phyloP scores from a whole-genome alignment of 2,797 vertebrate species.

The Miichthys miiuy region DNA sequence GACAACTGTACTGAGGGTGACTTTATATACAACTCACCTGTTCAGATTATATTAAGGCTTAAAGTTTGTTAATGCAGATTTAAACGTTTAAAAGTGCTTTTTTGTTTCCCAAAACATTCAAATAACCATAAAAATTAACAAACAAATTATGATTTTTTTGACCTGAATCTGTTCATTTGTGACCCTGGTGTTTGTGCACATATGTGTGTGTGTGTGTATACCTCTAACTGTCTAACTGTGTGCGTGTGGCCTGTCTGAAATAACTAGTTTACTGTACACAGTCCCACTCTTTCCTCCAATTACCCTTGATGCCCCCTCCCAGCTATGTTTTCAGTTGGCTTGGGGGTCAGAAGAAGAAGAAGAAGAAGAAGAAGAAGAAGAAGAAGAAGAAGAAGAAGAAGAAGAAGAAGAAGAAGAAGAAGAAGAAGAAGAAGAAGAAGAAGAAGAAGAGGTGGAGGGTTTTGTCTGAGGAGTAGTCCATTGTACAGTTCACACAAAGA shows the following conservation, averaged over 20 bases:
- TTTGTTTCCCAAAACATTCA: too few species aligned
- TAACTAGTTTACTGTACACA: slow-evolving; percentile 60
- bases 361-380: background rate
- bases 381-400: background rate
- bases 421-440: background rate
- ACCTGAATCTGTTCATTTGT: background rate
- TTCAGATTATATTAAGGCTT: too few species aligned
- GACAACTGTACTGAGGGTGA: too few species aligned
- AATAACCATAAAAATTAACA: too few species aligned
- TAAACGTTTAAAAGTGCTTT: too few species aligned
- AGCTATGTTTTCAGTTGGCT: slow-evolving; percentile 78
- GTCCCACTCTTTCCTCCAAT: slow-evolving; percentile 54
- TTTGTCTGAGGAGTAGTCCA: slow-evolving; percentile 65
- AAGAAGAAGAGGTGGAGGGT: slow-evolving; percentile 14
- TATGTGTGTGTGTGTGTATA: background rate
- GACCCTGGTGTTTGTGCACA: background rate
- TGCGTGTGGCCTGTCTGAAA: slow-evolving; percentile 37
- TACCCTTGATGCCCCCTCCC: slow-evolving; percentile 49
- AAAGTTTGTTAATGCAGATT: too few species aligned
- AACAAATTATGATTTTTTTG: too few species aligned
- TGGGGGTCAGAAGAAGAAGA: slow-evolving; percentile 5
- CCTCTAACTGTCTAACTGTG: background rate
- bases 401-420: background rate
- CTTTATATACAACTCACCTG: too few species aligned
- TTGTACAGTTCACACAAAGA: slow-evolving; percentile 84